phyloP scores from a whole-genome alignment of 2,113 vertebrate genomes.

The Willisornis vidua region DNA sequence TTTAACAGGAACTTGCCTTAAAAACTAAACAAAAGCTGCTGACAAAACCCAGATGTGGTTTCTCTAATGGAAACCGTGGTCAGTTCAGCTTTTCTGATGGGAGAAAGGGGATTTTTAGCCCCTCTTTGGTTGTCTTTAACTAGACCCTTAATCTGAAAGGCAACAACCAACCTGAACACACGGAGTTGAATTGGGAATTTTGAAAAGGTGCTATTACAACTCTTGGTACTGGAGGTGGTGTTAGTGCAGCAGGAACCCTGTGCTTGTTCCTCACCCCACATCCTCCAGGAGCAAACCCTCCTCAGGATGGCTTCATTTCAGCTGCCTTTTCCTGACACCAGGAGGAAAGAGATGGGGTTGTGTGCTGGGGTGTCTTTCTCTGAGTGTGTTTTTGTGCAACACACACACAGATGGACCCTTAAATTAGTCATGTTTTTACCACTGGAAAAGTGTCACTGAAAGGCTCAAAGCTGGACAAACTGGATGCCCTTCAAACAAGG shows the following conservation, averaged over 20 bases:
- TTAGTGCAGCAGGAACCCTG: background rate
- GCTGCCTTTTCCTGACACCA: background rate
- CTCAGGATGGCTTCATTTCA: background rate
- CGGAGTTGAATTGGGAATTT: background rate
- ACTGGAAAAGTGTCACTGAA: too few species aligned
- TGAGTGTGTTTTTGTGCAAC: background rate
- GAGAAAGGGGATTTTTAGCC: background rate
- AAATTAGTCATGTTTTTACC: too few species aligned
- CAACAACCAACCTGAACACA: background rate
- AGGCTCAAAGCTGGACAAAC: background rate
- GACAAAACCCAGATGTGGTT: background rate
- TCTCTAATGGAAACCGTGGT: background rate
- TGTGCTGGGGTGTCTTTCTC: background rate
- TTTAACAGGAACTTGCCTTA: background rate
- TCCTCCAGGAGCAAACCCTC: background rate
- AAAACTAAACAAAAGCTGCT: background rate
- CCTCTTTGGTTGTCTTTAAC: background rate
- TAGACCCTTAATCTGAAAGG: background rate
- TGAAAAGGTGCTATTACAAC: background rate
- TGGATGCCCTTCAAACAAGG: background rate
- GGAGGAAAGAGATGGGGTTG: background rate
- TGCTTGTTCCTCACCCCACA: background rate
- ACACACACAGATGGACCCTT: too few species aligned
- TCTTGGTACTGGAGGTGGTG: background rate
- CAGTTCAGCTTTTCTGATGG: background rate